Conservation (phyloP, 2,888 invertebrate genomes). For the Drosophila imparisetae region DNA sequence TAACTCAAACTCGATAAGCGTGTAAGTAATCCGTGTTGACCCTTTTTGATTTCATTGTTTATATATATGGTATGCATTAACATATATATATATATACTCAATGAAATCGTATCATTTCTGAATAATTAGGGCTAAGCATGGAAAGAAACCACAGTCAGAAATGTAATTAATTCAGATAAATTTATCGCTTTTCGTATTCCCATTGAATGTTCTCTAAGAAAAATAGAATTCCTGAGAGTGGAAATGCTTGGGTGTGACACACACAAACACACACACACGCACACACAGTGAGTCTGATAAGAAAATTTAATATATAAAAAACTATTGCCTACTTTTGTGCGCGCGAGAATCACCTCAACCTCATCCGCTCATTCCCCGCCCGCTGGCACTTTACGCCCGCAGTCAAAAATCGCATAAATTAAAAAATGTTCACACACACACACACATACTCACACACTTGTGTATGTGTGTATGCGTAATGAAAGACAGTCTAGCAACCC, state of each 20-base stretch:
- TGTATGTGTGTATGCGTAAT: constrained; percentile 40
- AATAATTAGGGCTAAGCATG: not conserved
- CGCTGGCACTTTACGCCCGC: constrained; percentile 32
- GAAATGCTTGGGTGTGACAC: not conserved
- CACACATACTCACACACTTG: constrained; percentile 23
- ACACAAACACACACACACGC: not conserved
- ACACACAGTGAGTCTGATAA: constrained; percentile 3
- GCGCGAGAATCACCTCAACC: constrained; percentile 43
- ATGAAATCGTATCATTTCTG: not conserved
- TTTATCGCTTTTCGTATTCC: not conserved
- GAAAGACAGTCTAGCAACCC: constrained; percentile 64
- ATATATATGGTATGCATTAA: not conserved
- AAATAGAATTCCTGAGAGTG: constrained; percentile 2
- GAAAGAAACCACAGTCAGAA: not conserved
- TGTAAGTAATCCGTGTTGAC: not conserved
- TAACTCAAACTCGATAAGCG: not conserved
- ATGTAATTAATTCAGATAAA: not conserved
- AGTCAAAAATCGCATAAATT: constrained; percentile 77
- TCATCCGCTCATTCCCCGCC: not conserved
- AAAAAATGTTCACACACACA: constrained; percentile 67
- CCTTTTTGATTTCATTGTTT: not conserved
- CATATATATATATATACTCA: not conserved
- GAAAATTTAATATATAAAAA: constrained; percentile 21
- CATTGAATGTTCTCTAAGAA: not conserved
- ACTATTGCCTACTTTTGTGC: constrained; percentile 65